A percentile compares a stretch with the other conserved stretches of the same genome.
Evolutionary conservation across 2,888 invertebrate genomes (phyloP).

Genomic region (Athalia circularis): DNA sequence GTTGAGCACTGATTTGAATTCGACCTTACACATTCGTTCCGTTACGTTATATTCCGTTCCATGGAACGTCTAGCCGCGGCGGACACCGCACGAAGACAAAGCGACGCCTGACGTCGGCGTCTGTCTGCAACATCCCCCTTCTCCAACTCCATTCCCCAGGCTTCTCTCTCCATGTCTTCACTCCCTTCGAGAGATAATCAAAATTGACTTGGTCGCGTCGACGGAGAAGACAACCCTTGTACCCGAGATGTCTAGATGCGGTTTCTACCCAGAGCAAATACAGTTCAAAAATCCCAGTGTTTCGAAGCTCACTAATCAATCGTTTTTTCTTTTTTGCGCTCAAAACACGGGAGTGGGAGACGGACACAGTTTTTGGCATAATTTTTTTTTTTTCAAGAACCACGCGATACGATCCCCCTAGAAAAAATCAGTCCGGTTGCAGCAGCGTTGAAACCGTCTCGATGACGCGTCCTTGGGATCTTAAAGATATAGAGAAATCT

Average conservation of each 20-base stretch:
- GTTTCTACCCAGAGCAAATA: too few species aligned
- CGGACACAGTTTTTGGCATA: too few species aligned
- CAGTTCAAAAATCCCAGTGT: too few species aligned
- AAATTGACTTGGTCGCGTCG: constrained; percentile 12
- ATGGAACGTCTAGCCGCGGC: neutral
- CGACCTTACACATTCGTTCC: constrained; percentile 15
- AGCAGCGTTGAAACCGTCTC: neutral
- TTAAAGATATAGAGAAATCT: neutral
- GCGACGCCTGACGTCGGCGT: constrained; percentile 39
- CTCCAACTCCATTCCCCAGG: too few species aligned
- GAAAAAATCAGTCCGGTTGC: too few species aligned
- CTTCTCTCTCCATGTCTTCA: neutral
- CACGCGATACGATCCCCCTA: too few species aligned
- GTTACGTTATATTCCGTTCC: neutral
- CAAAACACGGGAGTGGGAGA: too few species aligned
- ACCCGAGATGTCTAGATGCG: neutral
- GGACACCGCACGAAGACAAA: constrained; percentile 35
- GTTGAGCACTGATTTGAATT: constrained; percentile 37
- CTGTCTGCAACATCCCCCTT: neutral
- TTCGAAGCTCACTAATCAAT: too few species aligned
- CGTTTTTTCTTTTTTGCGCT: too few species aligned
- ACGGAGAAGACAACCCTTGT: neutral
- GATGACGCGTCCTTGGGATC: constrained; percentile 3
- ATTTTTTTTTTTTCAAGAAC: neutral
- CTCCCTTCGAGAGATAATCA: constrained; percentile 15